Percentiles rank a stretch among this genome's conserved stretches.
These are phyloP conservation scores for Catocala fraxini DNA, from an alignment of 2,888 invertebrate species.

Conservation along the genomic window DNA sequence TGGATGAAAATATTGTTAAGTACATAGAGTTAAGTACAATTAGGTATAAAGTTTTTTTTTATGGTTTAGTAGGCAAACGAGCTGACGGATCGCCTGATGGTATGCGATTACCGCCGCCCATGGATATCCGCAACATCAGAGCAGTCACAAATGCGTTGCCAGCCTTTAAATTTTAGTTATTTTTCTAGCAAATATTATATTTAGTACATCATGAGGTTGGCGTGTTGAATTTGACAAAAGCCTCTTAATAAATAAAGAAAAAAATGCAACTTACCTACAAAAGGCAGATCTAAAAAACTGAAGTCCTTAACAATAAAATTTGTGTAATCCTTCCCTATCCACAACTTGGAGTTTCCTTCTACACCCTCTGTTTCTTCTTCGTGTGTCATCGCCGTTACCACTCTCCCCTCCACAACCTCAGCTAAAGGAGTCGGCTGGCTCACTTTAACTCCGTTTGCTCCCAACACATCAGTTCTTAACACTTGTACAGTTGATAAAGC, in stretches of 20 bases:
- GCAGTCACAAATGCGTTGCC: too few species aligned
- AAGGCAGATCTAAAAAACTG: constrained; percentile 95
- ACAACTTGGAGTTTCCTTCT: constrained; percentile 93
- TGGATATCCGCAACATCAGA: too few species aligned
- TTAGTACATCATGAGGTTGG: too few species aligned
- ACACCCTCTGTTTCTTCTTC: constrained; percentile 66
- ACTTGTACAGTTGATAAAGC: constrained; percentile 78
- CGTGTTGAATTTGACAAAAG: too few species aligned
- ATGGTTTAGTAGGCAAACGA: too few species aligned
- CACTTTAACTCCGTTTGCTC: constrained; percentile 43
- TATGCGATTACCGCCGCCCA: too few species aligned
- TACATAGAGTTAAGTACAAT: not conserved
- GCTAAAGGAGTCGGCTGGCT: constrained; percentile 75
- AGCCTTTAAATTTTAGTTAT: too few species aligned
- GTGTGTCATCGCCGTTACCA: constrained; percentile 73
- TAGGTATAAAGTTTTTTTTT: not conserved
- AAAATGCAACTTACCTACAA: constrained; percentile 79
- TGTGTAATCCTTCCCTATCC: constrained; percentile 98
- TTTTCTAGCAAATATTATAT: too few species aligned
- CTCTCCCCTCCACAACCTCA: constrained; percentile 76
- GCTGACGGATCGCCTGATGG: too few species aligned
- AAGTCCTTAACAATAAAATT: constrained; percentile 99
- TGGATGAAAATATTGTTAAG: not conserved
- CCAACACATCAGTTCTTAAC: constrained; percentile 72
- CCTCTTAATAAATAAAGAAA: not conserved